phyloP scores from a whole-genome alignment of 2,113 vertebrate species.

The Odontesthes bonariensis region DNA sequence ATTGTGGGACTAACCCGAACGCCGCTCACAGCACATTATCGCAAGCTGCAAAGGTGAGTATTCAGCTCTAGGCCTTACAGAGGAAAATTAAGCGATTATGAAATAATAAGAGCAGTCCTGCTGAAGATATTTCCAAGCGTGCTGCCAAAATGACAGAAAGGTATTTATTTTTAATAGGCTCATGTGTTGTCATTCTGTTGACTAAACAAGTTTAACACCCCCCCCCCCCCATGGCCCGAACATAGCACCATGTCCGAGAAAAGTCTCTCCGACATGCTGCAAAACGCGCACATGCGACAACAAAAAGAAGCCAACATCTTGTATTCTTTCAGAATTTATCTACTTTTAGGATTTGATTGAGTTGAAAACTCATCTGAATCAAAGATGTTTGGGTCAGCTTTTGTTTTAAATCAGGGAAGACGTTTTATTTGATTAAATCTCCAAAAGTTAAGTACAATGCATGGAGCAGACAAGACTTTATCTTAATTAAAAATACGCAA shows the following conservation, averaged over 20 bases:
- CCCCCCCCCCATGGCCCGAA: neutral
- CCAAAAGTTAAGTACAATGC: neutral
- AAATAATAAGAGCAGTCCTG: neutral
- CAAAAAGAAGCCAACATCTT: conserved; percentile 2
- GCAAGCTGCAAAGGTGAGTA: conserved; percentile 3
- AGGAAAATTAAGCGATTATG: neutral
- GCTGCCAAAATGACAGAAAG: neutral
- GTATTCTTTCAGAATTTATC: neutral
- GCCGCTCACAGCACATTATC: conserved; percentile 18
- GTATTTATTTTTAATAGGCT: no score
- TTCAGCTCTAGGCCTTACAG: conserved; percentile 1
- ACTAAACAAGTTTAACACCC: neutral
- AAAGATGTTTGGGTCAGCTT: neutral
- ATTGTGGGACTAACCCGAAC: conserved; percentile 16
- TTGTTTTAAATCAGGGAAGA: no score
- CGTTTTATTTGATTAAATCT: no score
- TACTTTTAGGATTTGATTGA: neutral
- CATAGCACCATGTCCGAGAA: conserved; percentile 25
- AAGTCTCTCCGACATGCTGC: conserved; percentile 24
- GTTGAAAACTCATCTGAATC: neutral
- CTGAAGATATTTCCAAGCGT: neutral
- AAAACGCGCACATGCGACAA: conserved; percentile 7
- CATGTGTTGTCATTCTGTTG: no score
- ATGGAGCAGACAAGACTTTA: neutral
- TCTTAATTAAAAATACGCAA: neutral